Conservation (phyloP, 1,140 invertebrate species). For the Ooceraea biroi region DNA sequence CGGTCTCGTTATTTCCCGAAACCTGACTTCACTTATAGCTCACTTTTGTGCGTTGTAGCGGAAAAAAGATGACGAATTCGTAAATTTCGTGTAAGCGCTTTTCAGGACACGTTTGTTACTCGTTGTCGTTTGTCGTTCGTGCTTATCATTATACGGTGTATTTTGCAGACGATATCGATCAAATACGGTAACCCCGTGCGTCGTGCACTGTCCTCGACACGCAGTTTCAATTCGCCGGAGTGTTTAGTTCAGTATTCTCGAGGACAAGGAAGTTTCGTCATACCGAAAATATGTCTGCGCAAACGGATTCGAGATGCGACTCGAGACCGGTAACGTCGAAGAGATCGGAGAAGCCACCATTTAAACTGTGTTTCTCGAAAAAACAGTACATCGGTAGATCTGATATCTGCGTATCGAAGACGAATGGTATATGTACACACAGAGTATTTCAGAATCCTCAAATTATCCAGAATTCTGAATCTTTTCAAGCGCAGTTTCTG, state of each 20-base stretch:
- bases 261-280: slow-evolving; percentile 8
- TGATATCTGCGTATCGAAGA: slow-evolving; percentile 70
- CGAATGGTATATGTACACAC: slow-evolving; percentile 71
- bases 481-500: not conserved
- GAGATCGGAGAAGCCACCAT: slow-evolving; percentile 75
- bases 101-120: not conserved
- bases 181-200: slow-evolving; percentile 72
- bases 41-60: not conserved
- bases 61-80: not conserved
- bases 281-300: slow-evolving; percentile 18
- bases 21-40: not conserved
- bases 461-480: not conserved
- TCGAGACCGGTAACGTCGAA: slow-evolving; percentile 54
- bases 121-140: not conserved
- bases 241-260: slow-evolving; percentile 14
- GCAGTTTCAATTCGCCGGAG: not conserved
- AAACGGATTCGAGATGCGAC: slow-evolving; percentile 49
- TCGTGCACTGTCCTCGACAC: not conserved
- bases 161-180: slow-evolving; percentile 77
- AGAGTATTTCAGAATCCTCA: not conserved
- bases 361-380: slow-evolving; percentile 81
- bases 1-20: not conserved
- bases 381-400: slow-evolving; percentile 79
- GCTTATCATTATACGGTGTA: slow-evolving; percentile 39
- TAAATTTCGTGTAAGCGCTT: not conserved